Evolutionary conservation across 1,140 invertebrate genomes (phyloP), one percentile per base, ranked within the genome.

Genomic region (Olivierus martensii): DNA sequence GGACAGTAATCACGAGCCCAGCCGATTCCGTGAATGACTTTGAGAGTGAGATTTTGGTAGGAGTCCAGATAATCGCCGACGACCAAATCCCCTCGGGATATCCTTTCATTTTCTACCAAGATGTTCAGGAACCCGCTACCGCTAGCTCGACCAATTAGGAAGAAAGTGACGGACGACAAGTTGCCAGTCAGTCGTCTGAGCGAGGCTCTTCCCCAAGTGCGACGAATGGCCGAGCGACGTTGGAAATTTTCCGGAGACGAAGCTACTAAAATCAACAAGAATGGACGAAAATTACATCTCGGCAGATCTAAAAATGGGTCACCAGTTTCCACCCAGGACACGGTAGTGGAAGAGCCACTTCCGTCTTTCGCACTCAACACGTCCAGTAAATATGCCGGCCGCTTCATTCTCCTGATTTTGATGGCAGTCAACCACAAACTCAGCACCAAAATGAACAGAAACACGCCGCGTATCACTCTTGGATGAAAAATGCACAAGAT

Each of bases 1-100:
- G 62, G 59, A 66, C 87, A 92, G 58, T 76, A 70, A 14, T 68
- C 67, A 1, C 72, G 63, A 1, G 77, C 79, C 87, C 87, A 94
- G 58, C 77, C 73, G 22, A 90, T 65, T 0, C 85, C 87, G 83
- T 90, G 87, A 0, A 88, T 64, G 61, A 90, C 86, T 69, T 91
- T 91, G 55, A 80, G 80, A 14, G 84, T 88, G 7, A 91, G 69
- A 68, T 90, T 89, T 63, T 75, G 76, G 61, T 91, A 91, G 19
- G 80, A 76, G 70, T 91, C 87, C 11, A 70, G 46, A 63, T 90
- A 90, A 62, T 63, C 60, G 4, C 84, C 86, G 69, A 86, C 82
- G 11, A 90, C 58, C n/a, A 89, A 73, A 62, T 90, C 87, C 2
- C 71, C 68, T 63, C n/a, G 46, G 36, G 41, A 39, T 48, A 52